phyloP scores from a whole-genome alignment of 2,888 invertebrate species.

The Cryptosula pallasiana region DNA sequence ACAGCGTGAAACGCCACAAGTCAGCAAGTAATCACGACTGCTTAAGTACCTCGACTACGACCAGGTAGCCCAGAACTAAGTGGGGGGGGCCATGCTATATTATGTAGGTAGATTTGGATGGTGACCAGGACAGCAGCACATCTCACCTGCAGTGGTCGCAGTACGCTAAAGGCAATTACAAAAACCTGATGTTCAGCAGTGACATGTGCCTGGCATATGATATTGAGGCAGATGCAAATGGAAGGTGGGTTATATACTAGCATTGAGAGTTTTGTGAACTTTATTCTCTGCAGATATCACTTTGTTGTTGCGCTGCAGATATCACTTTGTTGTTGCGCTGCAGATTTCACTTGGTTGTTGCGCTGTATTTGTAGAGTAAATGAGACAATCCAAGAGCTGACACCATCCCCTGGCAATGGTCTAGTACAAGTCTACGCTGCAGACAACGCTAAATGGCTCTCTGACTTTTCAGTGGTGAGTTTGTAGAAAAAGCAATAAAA shows the following conservation, averaged over 20 bases:
- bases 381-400: neutral
- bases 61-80: neutral
- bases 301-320: too few species aligned
- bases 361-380: neutral
- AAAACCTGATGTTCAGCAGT: constrained; percentile 1
- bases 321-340: too few species aligned
- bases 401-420: neutral
- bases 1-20: too few species aligned
- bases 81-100: neutral
- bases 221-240: neutral
- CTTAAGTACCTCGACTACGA: too few species aligned
- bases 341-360: neutral
- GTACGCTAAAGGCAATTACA: neutral
- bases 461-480: constrained; percentile 7
- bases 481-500: neutral
- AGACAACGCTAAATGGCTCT: neutral
- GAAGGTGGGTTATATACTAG: too few species aligned
- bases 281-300: too few species aligned
- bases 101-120: constrained; percentile 20
- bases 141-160: constrained; percentile 7
- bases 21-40: too few species aligned
- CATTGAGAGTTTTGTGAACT: too few species aligned
- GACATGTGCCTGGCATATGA: constrained; percentile 10
- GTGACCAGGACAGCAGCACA: neutral
- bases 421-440: neutral